Conservation (phyloP, 2,113 vertebrate species). For the Solea solea region DNA sequence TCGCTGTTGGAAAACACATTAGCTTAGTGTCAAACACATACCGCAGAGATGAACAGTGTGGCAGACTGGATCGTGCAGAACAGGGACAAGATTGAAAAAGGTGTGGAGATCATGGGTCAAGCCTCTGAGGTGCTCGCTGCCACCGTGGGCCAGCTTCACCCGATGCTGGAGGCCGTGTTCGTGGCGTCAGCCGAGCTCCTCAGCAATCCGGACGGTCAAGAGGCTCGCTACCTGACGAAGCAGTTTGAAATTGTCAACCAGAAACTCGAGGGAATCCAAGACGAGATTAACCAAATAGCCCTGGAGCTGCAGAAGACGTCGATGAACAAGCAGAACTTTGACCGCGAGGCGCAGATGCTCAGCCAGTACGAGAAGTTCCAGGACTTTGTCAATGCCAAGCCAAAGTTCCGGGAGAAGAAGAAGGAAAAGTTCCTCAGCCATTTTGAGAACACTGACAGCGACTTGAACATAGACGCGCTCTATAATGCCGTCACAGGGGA, state of each 20-base stretch:
- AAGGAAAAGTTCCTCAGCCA: slow-evolving; percentile 82
- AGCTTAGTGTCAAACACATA: slow-evolving; percentile 34
- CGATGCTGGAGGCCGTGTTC: slow-evolving; percentile 82
- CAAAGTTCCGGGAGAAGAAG: slow-evolving; percentile 81
- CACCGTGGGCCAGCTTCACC: slow-evolving; percentile 83
- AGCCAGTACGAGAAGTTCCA: slow-evolving; percentile 86
- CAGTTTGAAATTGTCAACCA: slow-evolving; percentile 80
- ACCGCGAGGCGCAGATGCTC: slow-evolving; percentile 80
- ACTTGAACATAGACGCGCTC: slow-evolving; percentile 81
- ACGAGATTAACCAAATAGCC: slow-evolving; percentile 75
- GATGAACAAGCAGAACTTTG: slow-evolving; percentile 83
- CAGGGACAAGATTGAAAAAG: slow-evolving; percentile 83
- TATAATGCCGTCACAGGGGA: slow-evolving; percentile 78
- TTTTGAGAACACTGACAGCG: slow-evolving; percentile 76
- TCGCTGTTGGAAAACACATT: slow-evolving; percentile 46
- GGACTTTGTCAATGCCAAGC: slow-evolving; percentile 80
- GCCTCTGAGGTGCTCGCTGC: slow-evolving; percentile 80
- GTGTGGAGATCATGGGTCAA: slow-evolving; percentile 83
- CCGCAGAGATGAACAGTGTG: slow-evolving; percentile 76
- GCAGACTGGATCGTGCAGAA: slow-evolving; percentile 82
- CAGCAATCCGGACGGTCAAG: slow-evolving; percentile 79
- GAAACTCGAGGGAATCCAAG: slow-evolving; percentile 77
- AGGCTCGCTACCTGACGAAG: slow-evolving; percentile 77
- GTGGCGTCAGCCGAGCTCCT: slow-evolving; percentile 79
- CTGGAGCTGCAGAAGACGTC: slow-evolving; percentile 73